Evolutionary conservation across 53 echinoderm and acorn worm species (phyloP), one percentile per base, ranked within the genome.

Genomic region (Henricia sp.): DNA sequence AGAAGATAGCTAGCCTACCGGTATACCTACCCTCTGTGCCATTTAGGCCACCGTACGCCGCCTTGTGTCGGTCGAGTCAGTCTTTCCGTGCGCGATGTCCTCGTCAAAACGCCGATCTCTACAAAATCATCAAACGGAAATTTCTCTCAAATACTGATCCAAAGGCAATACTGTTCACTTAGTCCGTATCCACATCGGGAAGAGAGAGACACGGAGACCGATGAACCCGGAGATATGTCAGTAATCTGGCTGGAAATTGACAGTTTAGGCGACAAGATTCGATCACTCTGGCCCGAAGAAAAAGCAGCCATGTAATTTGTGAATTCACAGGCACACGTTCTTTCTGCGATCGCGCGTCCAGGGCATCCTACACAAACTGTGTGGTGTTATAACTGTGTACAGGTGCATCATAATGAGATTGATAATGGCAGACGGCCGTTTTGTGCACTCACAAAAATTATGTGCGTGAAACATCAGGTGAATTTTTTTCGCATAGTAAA

Each of bases 321-420:
- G 80, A 80, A 80, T 80, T 63, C 63, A 80, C 80, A 80, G 20
- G 80, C 80, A 64, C 80, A 80, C 80, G 80, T 80, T 80, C 80
- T 46, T 72, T 58, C 64, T 44, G 63, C 37, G 35, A 24, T 38
- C 41, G 37, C 30, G 30, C 80, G 80, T 80, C 80, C 80, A 80
- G 80, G 80, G 80, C 80, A 80, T 80, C 80, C 80, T 80, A 80
- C 64, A 64, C 80, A 80, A 80, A 80, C 62, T 62, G 80, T 80
- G 80, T 80, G 80, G 80, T 80, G 64, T 63, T 80, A 64, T 80
- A 80, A 80, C 80, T 65, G 80, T 80, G 80, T 80, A 80, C 80
- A 80, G 80, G 80, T 80, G 80, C 80, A 80, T 80, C 80, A 80
- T 80, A 80, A 80, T 80, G 80, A 80, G 80, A 80, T 48, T 63